phyloP scores from a whole-genome alignment of 2,888 invertebrate genomes.

The Scaptomyza caliginosa region DNA sequence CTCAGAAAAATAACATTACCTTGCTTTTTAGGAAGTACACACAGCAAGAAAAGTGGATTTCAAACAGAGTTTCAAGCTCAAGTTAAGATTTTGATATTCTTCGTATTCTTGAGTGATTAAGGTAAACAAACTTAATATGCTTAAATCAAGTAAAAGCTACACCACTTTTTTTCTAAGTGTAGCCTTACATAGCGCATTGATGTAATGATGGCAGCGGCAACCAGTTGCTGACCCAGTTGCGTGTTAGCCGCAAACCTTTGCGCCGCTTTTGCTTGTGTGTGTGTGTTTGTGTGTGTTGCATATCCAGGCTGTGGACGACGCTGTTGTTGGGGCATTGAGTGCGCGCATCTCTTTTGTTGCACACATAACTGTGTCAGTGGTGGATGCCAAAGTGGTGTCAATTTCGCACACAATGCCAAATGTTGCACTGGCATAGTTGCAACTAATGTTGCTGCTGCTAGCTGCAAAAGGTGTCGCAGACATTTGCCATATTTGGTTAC shows the following conservation, averaged over 20 bases:
- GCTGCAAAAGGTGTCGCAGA: conserved; percentile 57
- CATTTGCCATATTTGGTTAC: conserved; percentile 73
- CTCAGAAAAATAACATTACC: background rate
- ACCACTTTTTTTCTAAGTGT: background rate
- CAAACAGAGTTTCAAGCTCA: no score
- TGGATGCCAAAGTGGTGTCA: conserved; percentile 41
- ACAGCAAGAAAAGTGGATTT: no score
- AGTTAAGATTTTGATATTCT: no score
- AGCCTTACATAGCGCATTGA: conserved; percentile 30
- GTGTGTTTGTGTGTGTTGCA: conserved; percentile 15
- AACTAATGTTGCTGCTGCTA: conserved; percentile 15
- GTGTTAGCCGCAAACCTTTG: conserved; percentile 60
- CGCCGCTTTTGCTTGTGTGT: conserved; percentile 6
- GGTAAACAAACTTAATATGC: no score
- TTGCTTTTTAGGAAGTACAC: no score
- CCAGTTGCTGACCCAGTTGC: conserved; percentile 63
- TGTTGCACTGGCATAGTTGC: conserved; percentile 33
- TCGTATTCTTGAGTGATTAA: no score
- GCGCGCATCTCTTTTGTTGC: conserved; percentile 59
- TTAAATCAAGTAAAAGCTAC: no score
- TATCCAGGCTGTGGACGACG: conserved; percentile 38
- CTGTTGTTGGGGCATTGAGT: background rate
- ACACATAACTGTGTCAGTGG: conserved; percentile 56
- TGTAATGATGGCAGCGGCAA: conserved; percentile 50
- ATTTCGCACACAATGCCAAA: conserved; percentile 51